Percentiles rank a stretch among this genome's conserved stretches.
phyloP scores from a whole-genome alignment of 2,888 invertebrate genomes.

The Frankliniella intonsa region DNA sequence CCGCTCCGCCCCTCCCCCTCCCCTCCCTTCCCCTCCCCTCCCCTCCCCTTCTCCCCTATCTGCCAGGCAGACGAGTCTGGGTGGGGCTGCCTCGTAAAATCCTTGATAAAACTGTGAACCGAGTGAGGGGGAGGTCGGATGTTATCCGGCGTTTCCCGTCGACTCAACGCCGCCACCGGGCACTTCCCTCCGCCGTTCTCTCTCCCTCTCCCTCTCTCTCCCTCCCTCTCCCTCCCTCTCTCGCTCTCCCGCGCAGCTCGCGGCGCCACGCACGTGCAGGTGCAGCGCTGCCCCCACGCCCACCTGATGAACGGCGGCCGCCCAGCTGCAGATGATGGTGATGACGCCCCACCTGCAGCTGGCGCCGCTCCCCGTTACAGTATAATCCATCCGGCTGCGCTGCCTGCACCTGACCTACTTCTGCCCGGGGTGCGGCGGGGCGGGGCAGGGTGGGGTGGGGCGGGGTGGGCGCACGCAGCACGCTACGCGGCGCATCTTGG shows the following conservation, averaged over 20 bases:
- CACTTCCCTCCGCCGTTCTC: background rate
- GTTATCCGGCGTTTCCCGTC: background rate
- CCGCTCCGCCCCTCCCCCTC: too few relatives aligned
- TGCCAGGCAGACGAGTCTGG: background rate
- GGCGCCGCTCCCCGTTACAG: too few relatives aligned
- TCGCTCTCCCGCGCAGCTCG: too few relatives aligned
- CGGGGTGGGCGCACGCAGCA: background rate
- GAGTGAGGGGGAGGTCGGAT: background rate
- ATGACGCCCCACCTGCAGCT: too few relatives aligned
- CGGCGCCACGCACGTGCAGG: too few relatives aligned
- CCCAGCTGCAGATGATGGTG: too few relatives aligned
- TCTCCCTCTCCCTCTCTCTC: too few relatives aligned
- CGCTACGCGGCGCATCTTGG: background rate
- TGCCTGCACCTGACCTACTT: too few relatives aligned
- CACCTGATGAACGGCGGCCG: too few relatives aligned
- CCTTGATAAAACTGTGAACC: constrained; percentile 1
- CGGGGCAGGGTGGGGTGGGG: background rate
- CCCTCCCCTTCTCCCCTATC: background rate
- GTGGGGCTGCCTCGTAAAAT: background rate
- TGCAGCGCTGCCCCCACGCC: too few relatives aligned
- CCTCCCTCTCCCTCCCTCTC: too few relatives aligned
- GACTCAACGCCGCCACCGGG: background rate
- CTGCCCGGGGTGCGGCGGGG: background rate
- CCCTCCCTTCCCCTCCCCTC: background rate
- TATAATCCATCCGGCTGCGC: too few relatives aligned